Evolutionary conservation across 2,888 invertebrate genomes (phyloP).

Genomic region (Drosophila ezoana): DNA sequence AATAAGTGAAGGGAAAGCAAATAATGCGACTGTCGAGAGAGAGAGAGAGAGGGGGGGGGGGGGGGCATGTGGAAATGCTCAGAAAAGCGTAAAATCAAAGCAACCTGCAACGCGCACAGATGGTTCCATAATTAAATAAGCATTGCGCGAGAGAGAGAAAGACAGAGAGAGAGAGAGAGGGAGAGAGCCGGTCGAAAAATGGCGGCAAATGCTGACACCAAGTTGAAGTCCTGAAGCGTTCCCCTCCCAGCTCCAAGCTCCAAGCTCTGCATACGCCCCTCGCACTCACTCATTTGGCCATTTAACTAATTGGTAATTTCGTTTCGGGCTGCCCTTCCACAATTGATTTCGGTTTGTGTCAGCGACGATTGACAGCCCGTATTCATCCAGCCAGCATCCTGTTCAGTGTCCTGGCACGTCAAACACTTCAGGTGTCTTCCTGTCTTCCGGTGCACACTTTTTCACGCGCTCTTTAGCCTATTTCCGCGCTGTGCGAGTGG

Average conservation of each 20-base stretch:
- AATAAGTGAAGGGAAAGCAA: slow-evolving; percentile 28
- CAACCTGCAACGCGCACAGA: slow-evolving; percentile 77
- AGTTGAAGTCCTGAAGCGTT: slow-evolving; percentile 44
- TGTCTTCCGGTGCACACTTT: slow-evolving; percentile 47
- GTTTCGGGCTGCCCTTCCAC: slow-evolving; percentile 61
- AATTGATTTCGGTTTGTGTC: slow-evolving; percentile 77
- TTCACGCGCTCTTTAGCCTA: slow-evolving; percentile 78
- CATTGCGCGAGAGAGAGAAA: slow-evolving; percentile 41
- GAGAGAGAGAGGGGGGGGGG: too few relatives aligned
- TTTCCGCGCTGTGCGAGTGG: slow-evolving; percentile 60
- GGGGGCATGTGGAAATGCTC: slow-evolving; percentile 54
- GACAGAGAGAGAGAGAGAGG: not conserved
- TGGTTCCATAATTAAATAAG: slow-evolving; percentile 81
- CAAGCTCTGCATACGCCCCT: slow-evolving; percentile 20
- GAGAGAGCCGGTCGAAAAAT: too few relatives aligned
- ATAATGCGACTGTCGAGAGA: slow-evolving; percentile 28
- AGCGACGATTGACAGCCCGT: slow-evolving; percentile 69
- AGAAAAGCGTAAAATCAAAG: slow-evolving; percentile 82
- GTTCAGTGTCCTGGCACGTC: slow-evolving; percentile 38
- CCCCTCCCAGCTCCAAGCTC: too few relatives aligned
- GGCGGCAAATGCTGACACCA: slow-evolving; percentile 57
- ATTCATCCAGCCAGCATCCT: slow-evolving; percentile 14
- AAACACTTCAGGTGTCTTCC: slow-evolving; percentile 57
- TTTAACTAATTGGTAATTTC: slow-evolving; percentile 80
- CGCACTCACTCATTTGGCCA: slow-evolving; percentile 73